Evolutionary conservation across 2,797 vertebrate genomes (phyloP), one percentile per base, ranked within the genome.

Genomic region (Euphonia xanthogaster): DNA sequence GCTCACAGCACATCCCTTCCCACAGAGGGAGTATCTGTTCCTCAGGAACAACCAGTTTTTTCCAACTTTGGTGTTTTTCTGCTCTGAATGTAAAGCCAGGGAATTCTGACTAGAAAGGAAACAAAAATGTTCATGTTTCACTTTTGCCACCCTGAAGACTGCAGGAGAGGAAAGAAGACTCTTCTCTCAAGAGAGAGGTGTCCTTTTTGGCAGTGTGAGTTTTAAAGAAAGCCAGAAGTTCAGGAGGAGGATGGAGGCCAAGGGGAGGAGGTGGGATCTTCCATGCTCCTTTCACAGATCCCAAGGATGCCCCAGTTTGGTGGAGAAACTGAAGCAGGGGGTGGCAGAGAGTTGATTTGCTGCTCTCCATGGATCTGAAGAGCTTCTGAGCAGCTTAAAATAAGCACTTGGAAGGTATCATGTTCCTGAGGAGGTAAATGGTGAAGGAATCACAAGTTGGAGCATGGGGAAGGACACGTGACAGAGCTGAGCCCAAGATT

Each of bases 41-140:
- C 65, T 90, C 30, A 27, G 57, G 37, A 44, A n/a, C 24, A 75
- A 5, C 11, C 44, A n/a, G 1, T 45, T 74, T 55, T 63, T 63
- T 31, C 28, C 31, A 71, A 2, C 55, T 75, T 71, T 20, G 23
- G 6, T 60, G 25, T 1, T 45, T 90, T 77, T 55, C 8, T 45
- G 20, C 21, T 79, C 48, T n/a, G 19, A 1, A 0, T 62, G 16
- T 58, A 50, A 66, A 66, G 11, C 5, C 0, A 0, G 44, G 44
- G 15, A 70, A 5, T 68, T 75, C 61, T 73, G 37, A 37, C n/a
- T 39, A 31, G 39, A 14, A 67, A 5, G 8, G 48, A 68, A 30
- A 12, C 17, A 58, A 35, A 83, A 81, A 35, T 5, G 12, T 54
- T 65, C 9, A 0, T 45, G 8, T 72, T 45, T 72, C 28, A 17